Evolutionary conservation across 2,113 vertebrate species (phyloP).

Genomic region (Sphyrna mokarran): DNA sequence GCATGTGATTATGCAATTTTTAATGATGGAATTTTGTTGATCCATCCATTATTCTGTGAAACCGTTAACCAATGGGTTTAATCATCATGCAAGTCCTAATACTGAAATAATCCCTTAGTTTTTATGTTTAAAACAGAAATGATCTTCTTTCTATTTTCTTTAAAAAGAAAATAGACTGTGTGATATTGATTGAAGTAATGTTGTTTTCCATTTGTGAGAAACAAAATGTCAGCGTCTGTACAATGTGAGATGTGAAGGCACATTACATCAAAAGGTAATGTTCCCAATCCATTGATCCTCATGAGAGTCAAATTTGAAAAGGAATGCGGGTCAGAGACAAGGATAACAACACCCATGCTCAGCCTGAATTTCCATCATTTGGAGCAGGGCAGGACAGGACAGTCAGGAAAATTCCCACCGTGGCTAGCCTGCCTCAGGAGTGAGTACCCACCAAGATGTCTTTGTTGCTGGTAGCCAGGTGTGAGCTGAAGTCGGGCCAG

Average conservation of each 20-base stretch:
- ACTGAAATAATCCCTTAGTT: neutral
- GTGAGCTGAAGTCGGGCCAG: too few relatives aligned
- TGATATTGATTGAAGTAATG: neutral
- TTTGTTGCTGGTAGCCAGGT: too few relatives aligned
- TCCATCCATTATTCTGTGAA: neutral
- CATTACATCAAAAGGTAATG: neutral
- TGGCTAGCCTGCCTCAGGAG: too few relatives aligned
- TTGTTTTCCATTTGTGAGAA: neutral
- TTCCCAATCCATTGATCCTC: neutral
- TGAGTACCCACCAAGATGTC: too few relatives aligned
- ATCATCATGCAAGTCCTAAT: neutral
- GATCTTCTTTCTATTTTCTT: neutral
- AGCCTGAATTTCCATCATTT: neutral
- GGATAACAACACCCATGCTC: neutral
- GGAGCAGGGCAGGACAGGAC: too few relatives aligned
- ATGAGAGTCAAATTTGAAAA: neutral
- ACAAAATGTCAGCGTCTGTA: neutral
- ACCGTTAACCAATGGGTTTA: neutral
- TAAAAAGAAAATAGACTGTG: neutral
- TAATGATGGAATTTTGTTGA: neutral
- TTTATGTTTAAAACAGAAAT: neutral
- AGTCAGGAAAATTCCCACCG: too few relatives aligned
- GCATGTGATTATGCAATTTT: neutral
- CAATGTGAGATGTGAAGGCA: neutral
- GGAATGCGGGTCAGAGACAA: neutral